Evolutionary conservation across 2,888 invertebrate genomes (phyloP).

Genomic region (Anthoptus insignis): DNA sequence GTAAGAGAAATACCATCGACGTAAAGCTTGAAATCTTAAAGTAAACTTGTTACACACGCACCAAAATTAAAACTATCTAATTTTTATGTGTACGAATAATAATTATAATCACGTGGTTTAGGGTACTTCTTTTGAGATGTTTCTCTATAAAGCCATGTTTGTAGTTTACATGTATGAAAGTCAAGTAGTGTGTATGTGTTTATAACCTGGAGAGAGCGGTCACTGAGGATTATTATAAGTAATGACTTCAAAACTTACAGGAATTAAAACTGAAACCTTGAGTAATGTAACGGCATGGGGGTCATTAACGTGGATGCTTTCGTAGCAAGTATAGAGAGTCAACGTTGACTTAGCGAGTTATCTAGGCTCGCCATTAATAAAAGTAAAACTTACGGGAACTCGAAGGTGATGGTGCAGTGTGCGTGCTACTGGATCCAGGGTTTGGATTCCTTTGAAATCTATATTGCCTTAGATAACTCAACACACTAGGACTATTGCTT

Average conservation of each 20-base stretch:
- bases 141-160: not conserved
- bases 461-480: conserved; percentile 89
- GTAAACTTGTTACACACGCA: not conserved
- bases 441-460: conserved; percentile 89
- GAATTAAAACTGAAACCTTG: conserved; percentile 47
- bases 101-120: conserved; percentile 6
- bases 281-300: conserved; percentile 46
- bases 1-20: not conserved
- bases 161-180: not conserved
- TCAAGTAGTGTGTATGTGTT: not conserved
- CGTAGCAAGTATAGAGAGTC: not conserved
- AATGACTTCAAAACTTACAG: conserved; percentile 21
- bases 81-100: not conserved
- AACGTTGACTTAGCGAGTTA: not conserved
- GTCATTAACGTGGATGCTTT: conserved; percentile 53
- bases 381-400: conserved; percentile 71
- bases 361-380: conserved; percentile 7
- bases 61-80: too few relatives aligned
- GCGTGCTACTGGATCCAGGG: conserved; percentile 67
- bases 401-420: conserved; percentile 70
- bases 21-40: not conserved
- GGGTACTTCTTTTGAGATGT: conserved; percentile 1
- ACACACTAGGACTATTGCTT: conserved; percentile 85
- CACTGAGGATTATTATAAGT: not conserved
- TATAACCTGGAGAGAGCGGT: not conserved